phyloP scores from a whole-genome alignment of 2,797 vertebrate genomes.

The Otus scops region DNA sequence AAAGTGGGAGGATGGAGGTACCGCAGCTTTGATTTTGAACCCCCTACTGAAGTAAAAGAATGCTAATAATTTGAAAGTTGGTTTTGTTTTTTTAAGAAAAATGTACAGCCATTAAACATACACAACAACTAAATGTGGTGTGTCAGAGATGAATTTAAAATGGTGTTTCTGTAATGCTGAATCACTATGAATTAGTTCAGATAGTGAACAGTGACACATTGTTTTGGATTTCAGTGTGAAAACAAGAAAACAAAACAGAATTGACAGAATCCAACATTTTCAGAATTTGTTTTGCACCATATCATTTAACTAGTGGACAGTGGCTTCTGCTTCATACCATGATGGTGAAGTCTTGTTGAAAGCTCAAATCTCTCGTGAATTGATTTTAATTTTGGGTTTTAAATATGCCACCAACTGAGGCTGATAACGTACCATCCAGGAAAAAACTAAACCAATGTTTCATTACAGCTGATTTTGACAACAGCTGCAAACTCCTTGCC shows the following conservation, averaged over 20 bases:
- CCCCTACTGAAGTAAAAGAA: background rate
- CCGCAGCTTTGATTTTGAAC: slow-evolving; percentile 4
- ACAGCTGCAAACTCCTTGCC: background rate
- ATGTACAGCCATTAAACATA: slow-evolving; percentile 2
- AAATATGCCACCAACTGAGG: background rate
- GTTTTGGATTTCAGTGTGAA: slow-evolving; percentile 12
- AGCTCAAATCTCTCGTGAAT: background rate
- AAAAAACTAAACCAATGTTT: background rate
- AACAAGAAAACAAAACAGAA: slow-evolving; percentile 16
- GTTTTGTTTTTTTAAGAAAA: background rate
- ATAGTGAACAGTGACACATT: background rate
- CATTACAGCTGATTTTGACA: background rate
- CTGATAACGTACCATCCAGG: background rate
- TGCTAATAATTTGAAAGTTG: background rate
- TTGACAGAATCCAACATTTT: slow-evolving; percentile 28
- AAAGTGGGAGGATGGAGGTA: background rate
- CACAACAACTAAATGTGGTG: background rate
- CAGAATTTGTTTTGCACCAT: background rate
- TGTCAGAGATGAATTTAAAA: slow-evolving; percentile 42
- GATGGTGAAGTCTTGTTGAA: background rate
- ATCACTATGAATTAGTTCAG: slow-evolving; percentile 5
- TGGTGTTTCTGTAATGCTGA: slow-evolving; percentile 4
- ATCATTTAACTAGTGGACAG: background rate
- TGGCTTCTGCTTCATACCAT: background rate
- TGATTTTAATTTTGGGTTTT: background rate